Evolutionary conservation across 1,140 invertebrate species (phyloP).

Genomic region (Drosophila rhopaloa): DNA sequence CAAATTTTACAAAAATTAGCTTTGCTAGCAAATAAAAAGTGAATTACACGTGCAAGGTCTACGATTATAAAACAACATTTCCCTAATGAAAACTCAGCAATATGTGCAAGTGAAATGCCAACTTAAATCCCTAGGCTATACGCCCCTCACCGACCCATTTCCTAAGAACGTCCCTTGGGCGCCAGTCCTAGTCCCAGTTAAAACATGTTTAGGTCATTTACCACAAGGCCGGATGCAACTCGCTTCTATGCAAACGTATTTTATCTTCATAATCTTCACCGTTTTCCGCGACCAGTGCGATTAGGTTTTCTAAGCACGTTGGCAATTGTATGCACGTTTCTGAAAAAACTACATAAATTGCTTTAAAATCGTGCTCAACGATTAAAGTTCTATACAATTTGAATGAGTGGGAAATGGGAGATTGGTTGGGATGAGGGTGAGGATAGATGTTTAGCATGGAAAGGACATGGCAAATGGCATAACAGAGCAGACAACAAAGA

Average conservation of each 20-base stretch:
- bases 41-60: not conserved
- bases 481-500: slow-evolving; percentile 51
- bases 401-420: slow-evolving; percentile 11
- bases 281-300: slow-evolving; percentile 84
- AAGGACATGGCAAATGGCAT: slow-evolving; percentile 28
- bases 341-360: slow-evolving; percentile 85
- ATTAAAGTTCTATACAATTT: slow-evolving; percentile 58
- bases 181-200: slow-evolving; percentile 16
- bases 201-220: slow-evolving; percentile 72
- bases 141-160: not conserved
- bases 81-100: slow-evolving; percentile 1
- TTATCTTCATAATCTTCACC: slow-evolving; percentile 85
- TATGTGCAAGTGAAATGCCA: slow-evolving; percentile 1
- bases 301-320: slow-evolving; percentile 84
- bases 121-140: not conserved
- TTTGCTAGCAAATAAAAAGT: not conserved
- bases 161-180: not conserved
- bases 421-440: slow-evolving; percentile 4
- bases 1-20: not conserved
- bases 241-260: slow-evolving; percentile 83
- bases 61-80: not conserved
- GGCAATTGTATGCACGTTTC: slow-evolving; percentile 84
- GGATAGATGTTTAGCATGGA: slow-evolving; percentile 4
- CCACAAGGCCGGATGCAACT: slow-evolving; percentile 84
- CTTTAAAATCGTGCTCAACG: slow-evolving; percentile 84